These are phyloP conservation scores for Siphamia tubifer DNA, from an alignment of 2,113 vertebrate species.

Conservation along the genomic window DNA sequence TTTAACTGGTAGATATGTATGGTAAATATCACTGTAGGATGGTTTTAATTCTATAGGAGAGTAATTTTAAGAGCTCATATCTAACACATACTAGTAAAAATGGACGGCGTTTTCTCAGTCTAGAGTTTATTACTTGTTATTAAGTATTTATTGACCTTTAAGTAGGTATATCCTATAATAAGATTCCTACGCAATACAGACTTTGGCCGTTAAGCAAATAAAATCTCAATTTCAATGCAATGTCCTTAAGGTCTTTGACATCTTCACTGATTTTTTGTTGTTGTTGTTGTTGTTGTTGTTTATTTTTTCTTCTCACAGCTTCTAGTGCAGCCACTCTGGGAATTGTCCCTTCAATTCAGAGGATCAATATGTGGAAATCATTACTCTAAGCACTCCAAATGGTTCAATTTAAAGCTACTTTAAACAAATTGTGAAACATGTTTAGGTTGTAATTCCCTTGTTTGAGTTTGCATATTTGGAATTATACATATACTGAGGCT, in stretches of 20 bases:
- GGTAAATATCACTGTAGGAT: neutral
- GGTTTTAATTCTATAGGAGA: neutral
- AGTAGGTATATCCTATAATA: neutral
- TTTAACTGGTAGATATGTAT: constrained; percentile 1
- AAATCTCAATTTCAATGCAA: constrained; percentile 12
- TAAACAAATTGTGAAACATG: neutral
- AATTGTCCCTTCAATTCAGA: constrained; percentile 1
- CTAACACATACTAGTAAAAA: too few species aligned
- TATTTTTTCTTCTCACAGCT: constrained; percentile 5
- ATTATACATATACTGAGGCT: too few species aligned
- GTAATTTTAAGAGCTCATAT: neutral
- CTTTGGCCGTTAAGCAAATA: constrained; percentile 7
- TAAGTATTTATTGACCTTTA: neutral
- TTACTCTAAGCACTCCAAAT: constrained; percentile 1
- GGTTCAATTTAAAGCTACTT: constrained; percentile 16
- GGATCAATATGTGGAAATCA: constrained; percentile 25
- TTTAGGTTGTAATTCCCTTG: neutral
- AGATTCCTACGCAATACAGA: neutral
- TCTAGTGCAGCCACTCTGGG: constrained; percentile 7
- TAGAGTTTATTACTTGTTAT: neutral
- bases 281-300: too few species aligned
- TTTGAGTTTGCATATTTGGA: neutral
- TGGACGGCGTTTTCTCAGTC: too few species aligned
- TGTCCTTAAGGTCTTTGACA: constrained; percentile 6
- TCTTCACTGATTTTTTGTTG: constrained; percentile 21